phyloP scores from a whole-genome alignment of 2,797 vertebrate species.

The Hapalemur alaotrensis region DNA sequence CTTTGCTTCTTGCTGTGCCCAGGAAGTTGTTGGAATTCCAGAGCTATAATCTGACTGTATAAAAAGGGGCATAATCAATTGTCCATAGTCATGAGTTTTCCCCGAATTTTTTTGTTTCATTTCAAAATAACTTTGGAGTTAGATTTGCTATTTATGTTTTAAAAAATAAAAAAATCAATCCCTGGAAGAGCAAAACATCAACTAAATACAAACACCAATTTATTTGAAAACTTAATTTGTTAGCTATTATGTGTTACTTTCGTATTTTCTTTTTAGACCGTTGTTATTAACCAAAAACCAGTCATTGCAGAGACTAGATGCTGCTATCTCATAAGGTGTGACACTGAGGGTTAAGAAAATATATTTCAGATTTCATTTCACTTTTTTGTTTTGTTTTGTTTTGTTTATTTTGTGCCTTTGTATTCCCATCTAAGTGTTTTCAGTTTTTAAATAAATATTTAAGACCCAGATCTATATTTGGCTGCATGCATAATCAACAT shows the following conservation, averaged over 20 bases:
- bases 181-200: not conserved
- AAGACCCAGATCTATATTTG: slow-evolving; percentile 45
- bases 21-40: slow-evolving; percentile 5
- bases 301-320: too few relatives aligned
- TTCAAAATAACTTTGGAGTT: slow-evolving; percentile 25
- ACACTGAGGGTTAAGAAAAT: not conserved
- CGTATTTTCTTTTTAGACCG: not conserved
- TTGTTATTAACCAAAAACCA: not conserved
- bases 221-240: slow-evolving; percentile 32
- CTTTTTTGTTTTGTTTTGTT: not conserved
- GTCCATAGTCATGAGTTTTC: not conserved
- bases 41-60: not conserved
- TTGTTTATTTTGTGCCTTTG: slow-evolving; percentile 34
- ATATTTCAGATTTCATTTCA: not conserved
- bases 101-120: not conserved
- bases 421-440: slow-evolving; percentile 29
- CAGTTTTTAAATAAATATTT: slow-evolving; percentile 55
- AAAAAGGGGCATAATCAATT: not conserved
- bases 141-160: not conserved
- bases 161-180: not conserved
- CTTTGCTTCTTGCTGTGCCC: not conserved
- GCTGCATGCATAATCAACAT: slow-evolving; percentile 33
- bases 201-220: not conserved
- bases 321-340: rapidly evolving
- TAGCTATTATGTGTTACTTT: not conserved